Percentiles rank a stretch among this genome's conserved stretches.
Evolutionary conservation across 2,113 vertebrate species (phyloP).

Genomic region (Tragelaphus buxtoni): DNA sequence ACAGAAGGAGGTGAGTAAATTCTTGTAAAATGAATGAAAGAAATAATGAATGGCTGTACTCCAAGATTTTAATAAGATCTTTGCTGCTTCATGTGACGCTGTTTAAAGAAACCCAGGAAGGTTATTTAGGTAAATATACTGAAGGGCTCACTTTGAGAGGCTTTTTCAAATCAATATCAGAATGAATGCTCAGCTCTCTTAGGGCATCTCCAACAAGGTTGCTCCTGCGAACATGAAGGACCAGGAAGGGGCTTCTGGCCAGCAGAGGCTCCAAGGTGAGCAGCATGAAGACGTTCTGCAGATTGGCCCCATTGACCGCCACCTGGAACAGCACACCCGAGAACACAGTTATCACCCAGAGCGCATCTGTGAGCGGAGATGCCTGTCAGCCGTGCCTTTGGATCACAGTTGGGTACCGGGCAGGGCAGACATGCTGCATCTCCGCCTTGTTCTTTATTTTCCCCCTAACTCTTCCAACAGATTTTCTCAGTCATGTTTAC

Average conservation of each 20-base stretch:
- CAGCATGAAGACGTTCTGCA: conserved; percentile 98
- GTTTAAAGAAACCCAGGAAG: not conserved
- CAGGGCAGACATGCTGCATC: not conserved
- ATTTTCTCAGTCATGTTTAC: not conserved
- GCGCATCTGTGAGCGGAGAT: accelerated
- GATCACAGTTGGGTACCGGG: accelerated
- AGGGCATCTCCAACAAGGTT: conserved; percentile 95
- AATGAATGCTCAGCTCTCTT: conserved; percentile 94
- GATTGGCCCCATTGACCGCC: conserved; percentile 94
- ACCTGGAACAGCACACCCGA: conserved; percentile 80
- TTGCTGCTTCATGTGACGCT: not conserved
- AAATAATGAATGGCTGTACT: not conserved
- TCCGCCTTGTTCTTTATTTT: not conserved
- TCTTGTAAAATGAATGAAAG: not conserved
- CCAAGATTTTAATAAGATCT: not conserved
- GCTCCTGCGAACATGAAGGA: conserved; percentile 93
- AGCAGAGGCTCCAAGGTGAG: conserved; percentile 96
- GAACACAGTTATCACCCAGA: not conserved
- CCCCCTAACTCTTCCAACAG: not conserved
- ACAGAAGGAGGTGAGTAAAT: not conserved
- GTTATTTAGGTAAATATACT: not conserved
- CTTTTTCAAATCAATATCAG: conserved; percentile 97
- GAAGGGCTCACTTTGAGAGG: conserved; percentile 91
- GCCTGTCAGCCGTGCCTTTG: not conserved
- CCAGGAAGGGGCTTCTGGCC: conserved; percentile 94